Base-by-base conservation (phyloP, 2,113 vertebrate genomes). In the Arvicanthis niloticus region DNA sequence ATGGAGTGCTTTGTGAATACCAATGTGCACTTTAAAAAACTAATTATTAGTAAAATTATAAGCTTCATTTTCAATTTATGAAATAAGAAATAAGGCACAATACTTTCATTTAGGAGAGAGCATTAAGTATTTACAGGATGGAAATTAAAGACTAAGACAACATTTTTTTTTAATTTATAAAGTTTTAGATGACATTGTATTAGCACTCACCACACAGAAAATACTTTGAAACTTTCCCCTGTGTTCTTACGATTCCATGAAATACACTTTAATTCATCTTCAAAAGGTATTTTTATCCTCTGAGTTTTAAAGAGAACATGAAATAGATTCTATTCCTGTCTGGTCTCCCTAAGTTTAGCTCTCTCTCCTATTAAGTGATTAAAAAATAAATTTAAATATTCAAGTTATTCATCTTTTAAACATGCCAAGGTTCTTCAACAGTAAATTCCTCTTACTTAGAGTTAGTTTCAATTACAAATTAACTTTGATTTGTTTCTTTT, bases 361-460 rank as follows among this genome's bases (percentile, higher is more conserved):
- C 2, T 93, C 29, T 62, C 9, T 72, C 94, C 29, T 96, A 97
- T 94, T 96, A 95, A 94, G 77, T 96, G 40, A 40, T 98, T 86
- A 96, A 97, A 98, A 88, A 97, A 94, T 89, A 97, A 96, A 93
- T 98, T 98, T 87, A 97, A 97, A 96, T 93, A 97, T 95, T 72
- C 84, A 97, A 96, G 12, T 53, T 97, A 96, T 96, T 96, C 93
- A 93, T 97, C 72, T 96, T 97, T 87, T 81, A 91, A 98, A 96
- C 11, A 86, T 78, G 13, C 72, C 80, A 97, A 96, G n/a, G 9
- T 96, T 88, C 51, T 98, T 97, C 96, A 97, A 98, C 97, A 34
- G 73, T 88, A 45, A 97, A 96, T 80, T 91, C 60, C 16, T 97
- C 98, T 96, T 97, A 95, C 53, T 95, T 98, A 96, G 34, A 97